phyloP scores from a whole-genome alignment of 1,140 invertebrate species.

The Parasteatoda tepidariorum region DNA sequence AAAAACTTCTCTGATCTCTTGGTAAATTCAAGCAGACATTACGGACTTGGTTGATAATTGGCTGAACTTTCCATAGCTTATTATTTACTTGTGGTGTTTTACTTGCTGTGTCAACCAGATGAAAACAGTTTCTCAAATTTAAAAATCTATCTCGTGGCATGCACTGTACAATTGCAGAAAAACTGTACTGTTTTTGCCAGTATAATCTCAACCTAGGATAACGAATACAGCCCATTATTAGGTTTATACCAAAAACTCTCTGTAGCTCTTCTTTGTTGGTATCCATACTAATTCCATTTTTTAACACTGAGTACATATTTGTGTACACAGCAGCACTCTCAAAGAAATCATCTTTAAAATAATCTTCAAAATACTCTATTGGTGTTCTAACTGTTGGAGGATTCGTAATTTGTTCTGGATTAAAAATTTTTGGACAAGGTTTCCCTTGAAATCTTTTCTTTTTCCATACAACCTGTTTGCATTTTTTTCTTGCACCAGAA shows the following conservation, averaged over 20 bases:
- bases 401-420: background rate
- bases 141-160: background rate
- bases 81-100: background rate
- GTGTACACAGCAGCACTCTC: background rate
- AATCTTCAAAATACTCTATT: background rate
- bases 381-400: background rate
- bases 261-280: background rate
- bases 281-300: background rate
- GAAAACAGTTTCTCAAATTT: background rate
- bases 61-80: background rate
- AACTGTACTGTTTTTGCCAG: background rate
- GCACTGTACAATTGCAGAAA: background rate
- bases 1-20: background rate
- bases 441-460: background rate
- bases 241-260: background rate
- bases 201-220: background rate
- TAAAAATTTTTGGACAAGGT: background rate
- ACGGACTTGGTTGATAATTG: background rate
- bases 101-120: background rate
- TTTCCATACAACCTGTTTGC: background rate
- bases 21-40: background rate
- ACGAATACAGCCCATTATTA: background rate
- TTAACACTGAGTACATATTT: background rate
- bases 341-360: background rate
- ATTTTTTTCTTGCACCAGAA: background rate